These are phyloP conservation scores for Acipenser ruthenus DNA, from an alignment of 2,797 vertebrate genomes.

Conservation along the genomic window DNA sequence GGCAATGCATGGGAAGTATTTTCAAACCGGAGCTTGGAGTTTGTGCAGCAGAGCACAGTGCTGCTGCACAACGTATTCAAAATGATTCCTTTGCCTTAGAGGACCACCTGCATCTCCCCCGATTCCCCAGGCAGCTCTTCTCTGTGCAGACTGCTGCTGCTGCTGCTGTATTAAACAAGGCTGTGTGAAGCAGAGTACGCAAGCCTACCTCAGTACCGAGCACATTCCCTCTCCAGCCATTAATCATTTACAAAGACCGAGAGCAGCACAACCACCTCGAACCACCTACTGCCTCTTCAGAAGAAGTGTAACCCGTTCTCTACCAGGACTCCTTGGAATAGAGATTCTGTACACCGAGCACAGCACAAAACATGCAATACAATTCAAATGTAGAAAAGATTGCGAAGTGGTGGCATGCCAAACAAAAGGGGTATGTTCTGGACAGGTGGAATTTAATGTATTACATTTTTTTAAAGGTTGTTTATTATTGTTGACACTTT, in stretches of 20 bases:
- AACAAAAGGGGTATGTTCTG: too few relatives aligned
- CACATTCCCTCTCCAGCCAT: conserved; percentile 21
- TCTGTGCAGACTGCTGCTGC: conserved; percentile 12
- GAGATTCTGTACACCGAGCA: too few relatives aligned
- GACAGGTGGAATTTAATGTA: too few relatives aligned
- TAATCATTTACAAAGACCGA: conserved; percentile 26
- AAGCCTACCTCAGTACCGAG: conserved; percentile 17
- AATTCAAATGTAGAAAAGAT: too few relatives aligned
- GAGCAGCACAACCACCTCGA: conserved; percentile 5
- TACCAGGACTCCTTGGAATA: too few relatives aligned
- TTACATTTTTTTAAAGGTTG: too few relatives aligned
- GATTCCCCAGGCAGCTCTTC: conserved; percentile 21
- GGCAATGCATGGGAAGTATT: too few relatives aligned
- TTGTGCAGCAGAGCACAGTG: neutral
- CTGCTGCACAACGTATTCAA: conserved; percentile 25
- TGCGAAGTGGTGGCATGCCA: too few relatives aligned
- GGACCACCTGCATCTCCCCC: conserved; percentile 28
- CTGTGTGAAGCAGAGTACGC: conserved; percentile 3
- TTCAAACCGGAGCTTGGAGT: too few relatives aligned
- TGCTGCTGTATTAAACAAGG: conserved; percentile 33
- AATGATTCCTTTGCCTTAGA: conserved; percentile 24
- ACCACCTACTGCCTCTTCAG: conserved; percentile 1
- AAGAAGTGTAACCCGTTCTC: conserved; percentile 1
- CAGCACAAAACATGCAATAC: too few relatives aligned
- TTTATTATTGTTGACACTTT: too few relatives aligned